These are phyloP conservation scores for Drosophila paulistorum DNA, from an alignment of 1,140 invertebrate genomes.

Conservation along the genomic window DNA sequence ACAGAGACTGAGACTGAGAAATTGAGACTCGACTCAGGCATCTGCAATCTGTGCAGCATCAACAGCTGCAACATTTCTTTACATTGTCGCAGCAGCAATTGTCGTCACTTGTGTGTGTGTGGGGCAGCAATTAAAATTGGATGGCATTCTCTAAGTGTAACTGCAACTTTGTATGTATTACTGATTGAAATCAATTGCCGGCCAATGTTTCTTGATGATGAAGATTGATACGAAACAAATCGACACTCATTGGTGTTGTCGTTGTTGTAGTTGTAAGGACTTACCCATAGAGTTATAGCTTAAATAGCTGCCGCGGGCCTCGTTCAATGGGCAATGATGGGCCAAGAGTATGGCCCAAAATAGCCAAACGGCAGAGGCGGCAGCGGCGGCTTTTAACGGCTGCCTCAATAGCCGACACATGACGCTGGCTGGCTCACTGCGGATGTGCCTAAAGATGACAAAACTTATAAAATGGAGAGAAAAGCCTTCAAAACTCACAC, in stretches of 20 bases:
- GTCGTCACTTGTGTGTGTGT: constrained; percentile 43
- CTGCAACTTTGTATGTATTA: neutral
- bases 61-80: constrained; percentile 26
- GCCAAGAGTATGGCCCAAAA: constrained; percentile 58
- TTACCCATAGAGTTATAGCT: constrained; percentile 45
- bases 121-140: constrained; percentile 70
- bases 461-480: constrained; percentile 5
- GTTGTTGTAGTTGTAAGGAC: constrained; percentile 18
- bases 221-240: constrained; percentile 13
- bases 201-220: constrained; percentile 6
- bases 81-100: constrained; percentile 54
- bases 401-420: constrained; percentile 58
- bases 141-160: constrained; percentile 26
- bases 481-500: neutral
- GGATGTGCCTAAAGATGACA: constrained; percentile 29
- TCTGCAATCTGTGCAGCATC: constrained; percentile 61
- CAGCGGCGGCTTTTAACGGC: constrained; percentile 50
- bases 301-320: constrained; percentile 43
- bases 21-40: constrained; percentile 23
- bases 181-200: constrained; percentile 75
- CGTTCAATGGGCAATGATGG: constrained; percentile 24
- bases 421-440: constrained; percentile 16
- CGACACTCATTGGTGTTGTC: neutral
- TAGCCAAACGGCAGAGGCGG: constrained; percentile 53
- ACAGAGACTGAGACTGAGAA: neutral